Evolutionary conservation across 2,888 invertebrate species (phyloP), one percentile per base, ranked within the genome.

Genomic region (Drepana falcataria): DNA sequence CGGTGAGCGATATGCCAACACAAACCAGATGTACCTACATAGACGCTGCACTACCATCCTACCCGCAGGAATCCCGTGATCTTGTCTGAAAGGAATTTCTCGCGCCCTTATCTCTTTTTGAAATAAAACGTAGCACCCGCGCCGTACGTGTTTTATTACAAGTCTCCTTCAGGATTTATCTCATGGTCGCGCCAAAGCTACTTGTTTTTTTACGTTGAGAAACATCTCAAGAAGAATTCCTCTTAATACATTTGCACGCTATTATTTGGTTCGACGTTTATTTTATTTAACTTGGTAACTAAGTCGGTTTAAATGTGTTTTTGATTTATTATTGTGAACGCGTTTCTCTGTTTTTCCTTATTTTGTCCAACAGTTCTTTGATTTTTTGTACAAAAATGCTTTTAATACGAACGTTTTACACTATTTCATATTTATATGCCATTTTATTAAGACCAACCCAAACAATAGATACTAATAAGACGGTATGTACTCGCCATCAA

Each of bases 91-190:
- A 86, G 84, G 85, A 89, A 87, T 88, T 87, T 87, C 87, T 85
- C 82, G 83, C 82, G 83, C 85, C 84, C 89, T 89, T 90, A 91
- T 90, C 89, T 87, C 88, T 85, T 87, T 85, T 84, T 81, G 86
- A 89, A 91, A 91, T 91, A 90, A 90, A 89, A 90, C 87, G 89
- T 87, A 87, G 83, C 86, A 83, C 79, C 72, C 78, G 78, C 83
- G 72, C 80, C 83, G 86, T 85, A 87, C 88, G 89, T 89, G 88
- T 89, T 90, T 89, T 89, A 90, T 90, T 90, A 88, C 85, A 75
- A 75, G 82, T 84, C 85, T 83, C 81, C 81, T 83, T 75, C 79
- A 83, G 86, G 85, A 89, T 87, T 89, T 89, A 89, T 87, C 87
- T 89, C 83, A 75, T 77, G 79, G 85, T 77, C 77, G 63, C 71